Percentiles rank a stretch among this genome's conserved stretches.
These are phyloP conservation scores for Sitophilus oryzae DNA, from an alignment of 1,140 invertebrate genomes.

Conservation along the genomic window DNA sequence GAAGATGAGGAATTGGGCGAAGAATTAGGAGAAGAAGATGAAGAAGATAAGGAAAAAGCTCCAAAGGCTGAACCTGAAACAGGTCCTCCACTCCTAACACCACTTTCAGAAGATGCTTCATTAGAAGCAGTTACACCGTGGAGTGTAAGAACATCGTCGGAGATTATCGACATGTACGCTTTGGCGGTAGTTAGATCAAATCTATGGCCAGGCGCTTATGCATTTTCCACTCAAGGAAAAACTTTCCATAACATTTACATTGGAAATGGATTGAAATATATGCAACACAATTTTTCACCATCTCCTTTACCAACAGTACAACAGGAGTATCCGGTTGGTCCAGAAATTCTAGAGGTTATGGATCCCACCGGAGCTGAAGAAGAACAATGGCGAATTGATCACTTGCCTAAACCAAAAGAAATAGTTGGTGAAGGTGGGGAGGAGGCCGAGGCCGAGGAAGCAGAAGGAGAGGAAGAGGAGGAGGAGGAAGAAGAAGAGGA, in stretches of 20 bases:
- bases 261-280: slow-evolving; percentile 74
- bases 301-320: slow-evolving; percentile 53
- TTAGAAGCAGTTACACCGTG: slow-evolving; percentile 58
- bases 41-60: slow-evolving; percentile 47
- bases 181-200: slow-evolving; percentile 62
- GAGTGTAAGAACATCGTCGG: slow-evolving; percentile 54
- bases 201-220: slow-evolving; percentile 69
- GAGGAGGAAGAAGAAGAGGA: slow-evolving; percentile 33
- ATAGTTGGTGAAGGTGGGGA: slow-evolving; percentile 27
- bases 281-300: slow-evolving; percentile 65
- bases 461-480: slow-evolving; percentile 39
- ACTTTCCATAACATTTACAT: slow-evolving; percentile 40
- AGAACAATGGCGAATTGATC: slow-evolving; percentile 52
- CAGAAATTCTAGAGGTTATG: slow-evolving; percentile 63
- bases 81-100: slow-evolving; percentile 62
- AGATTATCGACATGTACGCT: slow-evolving; percentile 50
- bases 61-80: slow-evolving; percentile 54
- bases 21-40: slow-evolving; percentile 51
- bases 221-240: slow-evolving; percentile 59
- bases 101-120: slow-evolving; percentile 57
- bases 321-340: slow-evolving; percentile 57
- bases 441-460: slow-evolving; percentile 33
- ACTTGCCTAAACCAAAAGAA: slow-evolving; percentile 40
- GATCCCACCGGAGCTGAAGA: slow-evolving; percentile 65
- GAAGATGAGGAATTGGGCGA: slow-evolving; percentile 43